These are phyloP conservation scores for Cyclopterus lumpus DNA, from an alignment of 2,797 vertebrate species.

Conservation along the genomic window DNA sequence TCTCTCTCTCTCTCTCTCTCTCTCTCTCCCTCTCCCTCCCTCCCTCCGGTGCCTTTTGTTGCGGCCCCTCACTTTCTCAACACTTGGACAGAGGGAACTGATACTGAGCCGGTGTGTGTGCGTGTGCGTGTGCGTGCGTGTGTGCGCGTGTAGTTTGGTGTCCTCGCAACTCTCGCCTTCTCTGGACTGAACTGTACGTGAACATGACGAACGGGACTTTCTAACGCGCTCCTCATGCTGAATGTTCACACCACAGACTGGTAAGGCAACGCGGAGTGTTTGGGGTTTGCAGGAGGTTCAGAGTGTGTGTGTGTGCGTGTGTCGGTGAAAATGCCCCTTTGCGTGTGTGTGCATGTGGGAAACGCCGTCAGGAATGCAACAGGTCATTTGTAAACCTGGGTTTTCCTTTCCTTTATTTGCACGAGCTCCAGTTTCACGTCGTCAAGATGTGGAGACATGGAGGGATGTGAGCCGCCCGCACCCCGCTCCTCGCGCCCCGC, in stretches of 20 bases:
- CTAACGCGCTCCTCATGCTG: constrained; percentile 51
- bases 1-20: constrained; percentile 39
- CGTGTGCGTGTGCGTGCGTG: constrained; percentile 6
- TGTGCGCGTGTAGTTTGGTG: constrained; percentile 44
- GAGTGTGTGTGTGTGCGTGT: constrained; percentile 8
- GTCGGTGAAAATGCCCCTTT: neutral
- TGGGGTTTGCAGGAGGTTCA: constrained; percentile 11
- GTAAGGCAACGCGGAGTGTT: constrained; percentile 66
- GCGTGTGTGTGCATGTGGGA: constrained; percentile 10
- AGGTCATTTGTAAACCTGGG: constrained; percentile 37
- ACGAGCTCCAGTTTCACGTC: constrained; percentile 20
- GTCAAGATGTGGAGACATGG: constrained; percentile 23
- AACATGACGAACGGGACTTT: constrained; percentile 68
- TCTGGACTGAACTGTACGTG: constrained; percentile 70
- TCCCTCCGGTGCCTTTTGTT: constrained; percentile 77
- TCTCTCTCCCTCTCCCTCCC: constrained; percentile 56
- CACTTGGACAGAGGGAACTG: constrained; percentile 74
- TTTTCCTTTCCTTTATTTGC: neutral
- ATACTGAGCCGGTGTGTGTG: constrained; percentile 55
- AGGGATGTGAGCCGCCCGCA: constrained; percentile 23
- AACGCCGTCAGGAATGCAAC: constrained; percentile 43
- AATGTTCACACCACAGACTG: constrained; percentile 63
- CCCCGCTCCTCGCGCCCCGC: neutral
- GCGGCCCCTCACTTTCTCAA: constrained; percentile 78
- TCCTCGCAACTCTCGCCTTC: constrained; percentile 38